Evolutionary conservation across 2,888 invertebrate species (phyloP).

Genomic region (Drosophila gaucha): DNA sequence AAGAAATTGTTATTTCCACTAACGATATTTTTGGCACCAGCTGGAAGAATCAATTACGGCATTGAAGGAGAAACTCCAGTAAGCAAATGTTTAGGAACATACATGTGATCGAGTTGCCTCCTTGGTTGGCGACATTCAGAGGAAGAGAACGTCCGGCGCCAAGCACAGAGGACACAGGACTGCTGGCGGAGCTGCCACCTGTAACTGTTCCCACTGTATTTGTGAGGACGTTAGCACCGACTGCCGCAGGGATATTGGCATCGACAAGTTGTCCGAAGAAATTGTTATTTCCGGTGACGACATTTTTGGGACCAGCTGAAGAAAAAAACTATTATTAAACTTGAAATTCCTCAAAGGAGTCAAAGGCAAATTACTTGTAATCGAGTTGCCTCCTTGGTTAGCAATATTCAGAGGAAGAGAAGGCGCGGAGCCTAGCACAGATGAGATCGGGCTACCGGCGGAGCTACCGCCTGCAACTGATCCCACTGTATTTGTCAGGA

Average conservation of each 20-base stretch:
- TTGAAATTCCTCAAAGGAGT: too few relatives aligned
- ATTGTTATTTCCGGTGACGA: constrained; percentile 2
- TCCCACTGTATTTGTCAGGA: constrained; percentile 14
- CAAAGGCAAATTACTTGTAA: neutral
- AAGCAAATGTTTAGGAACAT: neutral
- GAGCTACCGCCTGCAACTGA: neutral
- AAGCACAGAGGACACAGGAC: neutral
- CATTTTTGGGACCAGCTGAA: neutral
- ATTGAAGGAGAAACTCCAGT: neutral
- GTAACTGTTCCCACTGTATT: neutral
- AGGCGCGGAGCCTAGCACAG: neutral
- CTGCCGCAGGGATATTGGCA: neutral
- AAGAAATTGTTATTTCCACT: constrained; percentile 16
- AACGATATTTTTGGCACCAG: constrained; percentile 5
- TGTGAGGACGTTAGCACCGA: constrained; percentile 1
- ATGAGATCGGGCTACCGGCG: neutral
- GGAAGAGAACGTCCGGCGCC: neutral
- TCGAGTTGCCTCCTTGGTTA: constrained; percentile 9
- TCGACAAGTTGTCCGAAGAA: constrained; percentile 6
- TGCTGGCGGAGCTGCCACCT: neutral
- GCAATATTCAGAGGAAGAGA: neutral
- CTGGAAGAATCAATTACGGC: neutral
- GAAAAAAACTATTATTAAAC: neutral
- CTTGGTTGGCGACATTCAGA: constrained; percentile 9
- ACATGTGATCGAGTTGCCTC: constrained; percentile 5